Evolutionary conservation across 2,888 invertebrate species (phyloP), one percentile per base, ranked within the genome.

Genomic region (Ophion ellenae): DNA sequence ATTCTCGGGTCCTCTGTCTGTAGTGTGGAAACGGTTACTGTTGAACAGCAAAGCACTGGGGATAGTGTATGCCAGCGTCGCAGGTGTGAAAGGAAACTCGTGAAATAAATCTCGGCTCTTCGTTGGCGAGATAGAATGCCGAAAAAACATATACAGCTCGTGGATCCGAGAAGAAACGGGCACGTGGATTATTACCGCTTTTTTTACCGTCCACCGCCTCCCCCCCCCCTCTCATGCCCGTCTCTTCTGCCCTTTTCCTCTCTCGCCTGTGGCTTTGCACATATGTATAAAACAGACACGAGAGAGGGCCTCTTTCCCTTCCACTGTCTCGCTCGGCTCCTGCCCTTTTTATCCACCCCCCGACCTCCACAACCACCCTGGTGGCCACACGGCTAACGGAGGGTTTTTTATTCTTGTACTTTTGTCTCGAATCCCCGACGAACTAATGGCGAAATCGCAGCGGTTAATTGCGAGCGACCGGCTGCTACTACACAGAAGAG

Each of bases 61-160:
- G n/a, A 32, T 28, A 53, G 47, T 74, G 73, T 71, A 71, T 28
- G 80, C 66, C 76, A 70, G 83, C 75, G 81, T 88, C 90, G 89
- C 91, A 92, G 92, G 91, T 92, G 91, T 88, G 88, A 90, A 88
- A 89, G 88, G 89, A 91, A 91, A 91, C 90, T 90, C 89, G 85
- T 89, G 88, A 90, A 90, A 92, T 92, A 91, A 92, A 92, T 93
- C 91, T 90, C 89, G 88, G 86, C 89, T 87, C 86, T 88, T 85
- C 78, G 88, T 84, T 84, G 86, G 84, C 83, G 78, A 67, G 85
- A 87, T 88, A 83, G 79, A 86, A 83, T 77, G 83, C 81, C 81
- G 82, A 86, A 84, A 86, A 87, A 86, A 77, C 53, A 64, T 20
- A 81, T 47, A 81, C 17, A 69, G 57, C 20, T 69, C 74, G 76